These are phyloP conservation scores for Diabrotica virgifera DNA, from an alignment of 1,140 invertebrate genomes.

Conservation along the genomic window DNA sequence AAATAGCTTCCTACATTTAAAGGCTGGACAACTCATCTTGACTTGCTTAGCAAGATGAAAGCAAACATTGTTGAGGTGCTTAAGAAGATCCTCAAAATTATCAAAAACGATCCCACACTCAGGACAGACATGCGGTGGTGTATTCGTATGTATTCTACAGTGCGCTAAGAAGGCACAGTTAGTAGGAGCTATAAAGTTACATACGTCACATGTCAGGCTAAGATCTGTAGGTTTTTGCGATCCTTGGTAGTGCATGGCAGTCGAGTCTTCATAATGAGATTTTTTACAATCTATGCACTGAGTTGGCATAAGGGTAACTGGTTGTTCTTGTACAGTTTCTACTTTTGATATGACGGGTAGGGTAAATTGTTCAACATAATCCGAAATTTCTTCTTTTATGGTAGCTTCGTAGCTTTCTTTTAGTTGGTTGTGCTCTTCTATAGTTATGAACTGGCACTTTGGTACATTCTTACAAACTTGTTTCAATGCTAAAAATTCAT, in stretches of 20 bases:
- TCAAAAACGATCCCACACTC: slow-evolving; percentile 52
- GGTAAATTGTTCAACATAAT: slow-evolving; percentile 23
- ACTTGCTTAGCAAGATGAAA: slow-evolving; percentile 52
- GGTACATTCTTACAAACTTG: slow-evolving; percentile 40
- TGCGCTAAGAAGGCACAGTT: slow-evolving; percentile 51
- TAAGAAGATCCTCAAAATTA: slow-evolving; percentile 44
- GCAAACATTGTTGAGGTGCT: slow-evolving; percentile 52
- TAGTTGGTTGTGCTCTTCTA: slow-evolving; percentile 22
- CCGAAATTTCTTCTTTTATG: slow-evolving; percentile 18
- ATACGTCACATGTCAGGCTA: slow-evolving; percentile 39
- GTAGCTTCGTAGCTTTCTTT: slow-evolving; percentile 10
- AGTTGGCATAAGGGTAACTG: neutral
- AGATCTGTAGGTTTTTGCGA: slow-evolving; percentile 31
- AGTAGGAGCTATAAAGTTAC: slow-evolving; percentile 51
- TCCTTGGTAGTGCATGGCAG: slow-evolving; percentile 34
- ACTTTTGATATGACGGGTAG: slow-evolving; percentile 40
- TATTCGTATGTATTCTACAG: slow-evolving; percentile 49
- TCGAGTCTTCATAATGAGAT: neutral
- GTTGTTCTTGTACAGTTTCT: slow-evolving; percentile 30
- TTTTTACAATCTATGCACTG: slow-evolving; percentile 37
- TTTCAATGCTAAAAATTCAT: slow-evolving; percentile 28
- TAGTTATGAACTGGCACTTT: slow-evolving; percentile 35
- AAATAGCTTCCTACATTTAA: slow-evolving; percentile 47
- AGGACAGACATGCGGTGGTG: slow-evolving; percentile 52
- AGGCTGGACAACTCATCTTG: slow-evolving; percentile 47